A percentile compares a stretch with the other conserved stretches of the same genome.
phyloP scores from a whole-genome alignment of 2,797 vertebrate species.

The Tangara arthus region DNA sequence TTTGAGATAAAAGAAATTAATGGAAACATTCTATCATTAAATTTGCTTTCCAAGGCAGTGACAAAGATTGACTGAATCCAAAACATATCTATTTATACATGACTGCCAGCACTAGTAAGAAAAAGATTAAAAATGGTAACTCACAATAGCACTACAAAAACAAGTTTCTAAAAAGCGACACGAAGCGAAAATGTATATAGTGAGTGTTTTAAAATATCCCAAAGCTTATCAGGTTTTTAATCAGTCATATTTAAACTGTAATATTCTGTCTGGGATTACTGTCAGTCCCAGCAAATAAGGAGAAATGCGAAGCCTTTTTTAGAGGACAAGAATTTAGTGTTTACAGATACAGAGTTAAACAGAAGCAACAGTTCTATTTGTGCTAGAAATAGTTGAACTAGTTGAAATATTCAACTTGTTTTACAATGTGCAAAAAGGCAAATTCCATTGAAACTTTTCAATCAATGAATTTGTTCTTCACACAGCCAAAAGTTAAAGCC shows the following conservation, averaged over 20 bases:
- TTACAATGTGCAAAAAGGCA: neutral
- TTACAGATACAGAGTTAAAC: neutral
- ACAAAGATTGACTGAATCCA: neutral
- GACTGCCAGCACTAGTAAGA: neutral
- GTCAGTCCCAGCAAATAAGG: neutral
- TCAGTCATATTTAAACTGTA: neutral
- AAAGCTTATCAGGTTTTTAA: neutral
- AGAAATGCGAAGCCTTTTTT: neutral
- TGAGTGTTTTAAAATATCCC: neutral
- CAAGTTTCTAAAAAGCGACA: neutral
- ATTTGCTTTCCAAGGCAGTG: neutral
- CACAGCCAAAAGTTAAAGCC: fast-evolving
- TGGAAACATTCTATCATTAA: neutral
- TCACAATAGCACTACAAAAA: neutral
- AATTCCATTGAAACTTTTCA: neutral
- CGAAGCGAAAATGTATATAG: neutral
- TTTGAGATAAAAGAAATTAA: conserved; percentile 2
- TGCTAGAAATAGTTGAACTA: neutral
- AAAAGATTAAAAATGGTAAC: neutral
- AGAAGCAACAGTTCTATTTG: neutral
- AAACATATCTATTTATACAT: neutral
- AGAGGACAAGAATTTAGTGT: neutral
- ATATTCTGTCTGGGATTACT: neutral
- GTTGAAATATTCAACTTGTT: neutral
- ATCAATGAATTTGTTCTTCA: neutral